These are phyloP conservation scores for Rhabdophis nuchalis DNA, from an alignment of 2,797 vertebrate genomes.

Conservation along the genomic window DNA sequence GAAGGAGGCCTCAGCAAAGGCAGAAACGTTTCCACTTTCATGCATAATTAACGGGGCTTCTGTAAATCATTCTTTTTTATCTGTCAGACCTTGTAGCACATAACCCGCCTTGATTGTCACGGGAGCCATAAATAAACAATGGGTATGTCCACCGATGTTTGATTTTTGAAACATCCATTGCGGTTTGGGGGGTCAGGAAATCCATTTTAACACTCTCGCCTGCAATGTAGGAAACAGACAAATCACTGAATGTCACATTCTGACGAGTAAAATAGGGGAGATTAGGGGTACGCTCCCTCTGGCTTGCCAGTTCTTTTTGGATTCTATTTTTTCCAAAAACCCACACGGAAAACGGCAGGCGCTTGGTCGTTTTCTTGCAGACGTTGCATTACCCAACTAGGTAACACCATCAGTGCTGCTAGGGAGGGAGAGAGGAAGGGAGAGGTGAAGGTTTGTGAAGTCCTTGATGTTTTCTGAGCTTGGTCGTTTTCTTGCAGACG, in stretches of 20 bases:
- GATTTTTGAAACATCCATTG: conserved; percentile 40
- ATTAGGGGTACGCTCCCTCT: background rate
- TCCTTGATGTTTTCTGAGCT: background rate
- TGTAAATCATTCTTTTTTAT: conserved; percentile 64
- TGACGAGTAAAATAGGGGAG: conserved; percentile 32
- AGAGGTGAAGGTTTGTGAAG: too few species aligned
- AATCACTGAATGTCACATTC: background rate
- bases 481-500: background rate
- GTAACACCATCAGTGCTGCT: background rate
- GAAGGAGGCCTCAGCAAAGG: conserved; percentile 37
- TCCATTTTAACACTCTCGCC: conserved; percentile 18
- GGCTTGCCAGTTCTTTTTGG: background rate
- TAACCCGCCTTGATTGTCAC: conserved; percentile 55
- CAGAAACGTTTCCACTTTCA: conserved; percentile 48
- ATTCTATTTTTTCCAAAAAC: background rate
- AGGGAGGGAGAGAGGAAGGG: background rate
- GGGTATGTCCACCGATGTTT: conserved; percentile 52
- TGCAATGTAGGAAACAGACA: conserved; percentile 6
- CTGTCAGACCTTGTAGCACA: conserved; percentile 51
- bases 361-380: background rate
- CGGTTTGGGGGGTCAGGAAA: conserved; percentile 14
- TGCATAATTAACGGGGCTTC: conserved; percentile 58
- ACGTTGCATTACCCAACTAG: background rate
- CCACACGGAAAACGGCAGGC: background rate
- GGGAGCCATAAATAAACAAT: conserved; percentile 60